Evolutionary conservation across 2,797 vertebrate genomes (phyloP), one percentile per base, ranked within the genome.

Genomic region (Sebastes steindachneri): DNA sequence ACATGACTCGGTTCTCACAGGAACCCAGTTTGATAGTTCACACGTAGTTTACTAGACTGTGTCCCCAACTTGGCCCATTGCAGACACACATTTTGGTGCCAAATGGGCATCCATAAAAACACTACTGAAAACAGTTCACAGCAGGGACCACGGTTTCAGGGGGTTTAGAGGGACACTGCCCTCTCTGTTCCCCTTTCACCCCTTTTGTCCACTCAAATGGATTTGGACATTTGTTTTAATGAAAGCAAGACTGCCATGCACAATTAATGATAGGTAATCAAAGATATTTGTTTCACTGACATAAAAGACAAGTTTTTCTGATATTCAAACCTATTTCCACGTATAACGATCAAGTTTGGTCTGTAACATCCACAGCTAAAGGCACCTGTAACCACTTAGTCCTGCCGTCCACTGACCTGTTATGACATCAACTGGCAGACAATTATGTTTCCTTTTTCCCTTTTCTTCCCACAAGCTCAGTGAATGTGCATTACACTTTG

Each of bases 1-100:
- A 71, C 55, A 70, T 68, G 72, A 84, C 45, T 67, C 57, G 55
- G 48, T 92, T 93, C 88, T 92, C 89, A 91, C 69, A 79, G 74
- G 80, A 82, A 3, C 58, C 12, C 53, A 65, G 72, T 58, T 75
- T 59, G 58, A 73, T 70, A 77, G 83, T 81, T 89, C 88, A 87
- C 80, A 73, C 75, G 62, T 73, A 81, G 81, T 89, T 88, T 81
- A 86, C 77, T 57, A 64, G 69, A 84, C 76, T 78, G 71, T 68
- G 68, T 73, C 59, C 26, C 69, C 26, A 62, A 65, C 14, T 58
- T 86, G 88, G 75, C 69, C 74, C 64, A 70, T 14, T 75, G 64
- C 33, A 58, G 41, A 75, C 79, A 64, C 77, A 82, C 59, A 59
- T 59, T 63, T 62, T 68, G 33, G 60, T 88, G 85, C 88, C 88